Evolutionary conservation across 2,797 vertebrate species (phyloP).

Genomic region (Poeciliopsis presidionis): DNA sequence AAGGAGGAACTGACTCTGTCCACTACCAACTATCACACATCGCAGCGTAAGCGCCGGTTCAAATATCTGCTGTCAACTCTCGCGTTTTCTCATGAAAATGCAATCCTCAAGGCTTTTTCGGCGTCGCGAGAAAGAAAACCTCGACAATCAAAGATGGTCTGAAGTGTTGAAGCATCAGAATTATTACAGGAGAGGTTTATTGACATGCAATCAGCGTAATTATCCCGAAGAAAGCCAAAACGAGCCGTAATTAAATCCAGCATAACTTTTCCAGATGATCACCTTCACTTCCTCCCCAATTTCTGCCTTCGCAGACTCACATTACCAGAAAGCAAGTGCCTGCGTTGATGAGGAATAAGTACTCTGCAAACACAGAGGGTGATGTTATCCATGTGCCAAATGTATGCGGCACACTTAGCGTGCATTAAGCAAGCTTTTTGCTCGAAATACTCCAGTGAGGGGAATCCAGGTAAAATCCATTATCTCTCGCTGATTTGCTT

Average conservation of each 20-base stretch:
- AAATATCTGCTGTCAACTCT: background rate
- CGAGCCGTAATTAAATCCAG: conserved; percentile 48
- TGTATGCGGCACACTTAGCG: conserved; percentile 24
- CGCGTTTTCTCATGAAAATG: conserved; percentile 16
- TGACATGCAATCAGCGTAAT: conserved; percentile 64
- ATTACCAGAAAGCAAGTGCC: conserved; percentile 28
- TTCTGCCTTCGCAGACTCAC: conserved; percentile 30
- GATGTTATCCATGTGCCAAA: conserved; percentile 15
- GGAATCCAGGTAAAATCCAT: conserved; percentile 52
- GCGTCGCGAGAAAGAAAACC: conserved; percentile 9
- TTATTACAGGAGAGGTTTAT: conserved; percentile 52
- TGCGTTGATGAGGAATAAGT: conserved; percentile 45
- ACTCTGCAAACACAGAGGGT: conserved; percentile 26
- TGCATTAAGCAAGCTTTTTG: conserved; percentile 35
- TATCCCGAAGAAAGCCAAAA: conserved; percentile 57
- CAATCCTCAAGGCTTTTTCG: conserved; percentile 24
- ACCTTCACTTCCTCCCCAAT: conserved; percentile 40
- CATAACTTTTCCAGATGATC: conserved; percentile 58
- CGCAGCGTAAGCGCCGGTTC: background rate
- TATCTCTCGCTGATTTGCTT: conserved; percentile 38
- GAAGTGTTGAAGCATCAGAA: conserved; percentile 28
- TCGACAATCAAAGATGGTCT: conserved; percentile 29
- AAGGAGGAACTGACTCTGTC: background rate
- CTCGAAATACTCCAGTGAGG: conserved; percentile 39
- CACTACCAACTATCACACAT: background rate